Evolutionary conservation across 1,140 invertebrate species (phyloP), one percentile per base, ranked within the genome.

Genomic region (Medauroidea extradentata): DNA sequence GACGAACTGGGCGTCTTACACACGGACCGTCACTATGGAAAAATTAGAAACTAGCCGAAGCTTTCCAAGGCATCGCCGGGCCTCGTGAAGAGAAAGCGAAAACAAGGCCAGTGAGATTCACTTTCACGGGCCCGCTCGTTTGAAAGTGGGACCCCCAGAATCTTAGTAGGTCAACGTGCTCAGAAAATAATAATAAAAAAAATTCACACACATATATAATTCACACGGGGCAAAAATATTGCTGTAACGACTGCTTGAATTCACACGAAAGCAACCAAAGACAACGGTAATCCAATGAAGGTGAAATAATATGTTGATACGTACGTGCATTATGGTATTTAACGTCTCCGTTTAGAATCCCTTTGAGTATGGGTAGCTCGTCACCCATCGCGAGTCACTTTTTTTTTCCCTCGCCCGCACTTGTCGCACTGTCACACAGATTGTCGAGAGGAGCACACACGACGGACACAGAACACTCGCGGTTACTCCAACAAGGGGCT

Each of bases 311-410:
- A 34, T 34, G 29, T 34, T 34, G 63, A 80, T 80, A 91, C 89
- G 75, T 91, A 91, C 90, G 89, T 81, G 89, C 89, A 85, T 92
- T 91, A 74, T 90, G 89, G 78, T 91, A 92, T 75, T 90, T 87
- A 71, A 90, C 87, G 65, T 88, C 88, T 71, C 90, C 90, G 75
- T 91, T 91, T 53, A 93, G 83, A 74, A 93, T 92, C 61, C 88
- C 89, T 75, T 91, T 93, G 29, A 92, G 81, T 69, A 93, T 92
- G 62, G 90, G 89, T 75, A 91, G 82, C 80, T 91, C 88, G 81
- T 92, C 89, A 73, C 83, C 86, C 89, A 91, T 91, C 73, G 80
- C 79, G 16, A 34, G 29, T 34, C 29, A 34, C 29, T 34, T 34
- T 34, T 34, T 34, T 34, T 34, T 34, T 34, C 11, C 29, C 11